These are phyloP conservation scores for Lasius fuliginosus DNA, from an alignment of 2,888 invertebrate species.

Conservation along the genomic window DNA sequence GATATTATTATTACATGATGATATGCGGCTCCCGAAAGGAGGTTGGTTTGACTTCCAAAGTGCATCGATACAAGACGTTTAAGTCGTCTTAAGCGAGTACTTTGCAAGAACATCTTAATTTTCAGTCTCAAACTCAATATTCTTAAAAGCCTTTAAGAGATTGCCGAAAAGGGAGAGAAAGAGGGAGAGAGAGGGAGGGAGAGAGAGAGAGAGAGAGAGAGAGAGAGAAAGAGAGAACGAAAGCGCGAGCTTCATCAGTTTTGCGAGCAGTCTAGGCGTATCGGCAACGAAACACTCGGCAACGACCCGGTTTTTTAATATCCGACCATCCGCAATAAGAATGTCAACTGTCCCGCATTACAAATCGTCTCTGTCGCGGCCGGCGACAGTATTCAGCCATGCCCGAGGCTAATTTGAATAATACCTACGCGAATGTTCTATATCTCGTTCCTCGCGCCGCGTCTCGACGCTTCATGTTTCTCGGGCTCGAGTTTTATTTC, in stretches of 20 bases:
- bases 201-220: neutral
- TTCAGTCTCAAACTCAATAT: conserved; percentile 45
- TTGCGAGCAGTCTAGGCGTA: neutral
- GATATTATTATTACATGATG: neutral
- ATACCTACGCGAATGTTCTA: conserved; percentile 67
- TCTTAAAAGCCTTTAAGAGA: conserved; percentile 55
- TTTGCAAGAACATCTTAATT: conserved; percentile 46
- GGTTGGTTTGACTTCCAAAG: neutral
- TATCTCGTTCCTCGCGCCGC: conserved; percentile 27
- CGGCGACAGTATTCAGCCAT: conserved; percentile 56
- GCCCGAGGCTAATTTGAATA: conserved; percentile 72
- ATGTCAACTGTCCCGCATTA: conserved; percentile 58
- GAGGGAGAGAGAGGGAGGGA: neutral
- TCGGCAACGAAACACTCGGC: conserved; percentile 39
- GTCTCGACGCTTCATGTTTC: neutral
- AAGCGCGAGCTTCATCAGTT: neutral
- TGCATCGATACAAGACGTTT: conserved; percentile 12
- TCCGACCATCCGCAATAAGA: conserved; percentile 50
- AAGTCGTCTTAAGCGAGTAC: neutral
- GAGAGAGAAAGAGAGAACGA: neutral
- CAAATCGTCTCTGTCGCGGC: conserved; percentile 60
- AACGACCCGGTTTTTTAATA: conserved; percentile 47
- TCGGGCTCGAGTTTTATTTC: conserved; percentile 53
- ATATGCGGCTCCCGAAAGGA: neutral
- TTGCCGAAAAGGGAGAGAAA: conserved; percentile 15